Evolutionary conservation across 1,140 invertebrate species (phyloP).

Genomic region (Agraylea sexmaculata): DNA sequence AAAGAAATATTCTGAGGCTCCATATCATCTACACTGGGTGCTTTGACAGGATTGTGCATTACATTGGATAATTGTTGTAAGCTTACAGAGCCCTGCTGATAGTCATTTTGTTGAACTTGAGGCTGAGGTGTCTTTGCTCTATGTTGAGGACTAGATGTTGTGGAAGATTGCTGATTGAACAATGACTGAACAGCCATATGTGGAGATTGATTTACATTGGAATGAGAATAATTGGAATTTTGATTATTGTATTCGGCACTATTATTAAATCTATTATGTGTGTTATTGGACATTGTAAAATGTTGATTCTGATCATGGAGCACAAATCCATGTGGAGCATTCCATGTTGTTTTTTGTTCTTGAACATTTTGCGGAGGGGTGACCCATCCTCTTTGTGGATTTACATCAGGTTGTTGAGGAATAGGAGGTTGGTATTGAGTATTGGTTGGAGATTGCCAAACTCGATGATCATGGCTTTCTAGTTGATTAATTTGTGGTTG

Average conservation of each 20-base stretch:
- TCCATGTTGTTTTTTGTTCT: constrained; percentile 23
- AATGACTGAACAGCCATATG: constrained; percentile 20
- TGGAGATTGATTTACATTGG: constrained; percentile 22
- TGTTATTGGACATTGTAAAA: constrained; percentile 29
- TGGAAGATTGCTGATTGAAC: constrained; percentile 22
- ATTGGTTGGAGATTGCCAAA: constrained; percentile 30
- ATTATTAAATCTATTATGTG: constrained; percentile 33
- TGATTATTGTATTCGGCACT: constrained; percentile 27
- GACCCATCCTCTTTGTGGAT: constrained; percentile 28
- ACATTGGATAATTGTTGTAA: constrained; percentile 30
- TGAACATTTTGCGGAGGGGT: constrained; percentile 20
- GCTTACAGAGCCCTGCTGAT: constrained; percentile 27
- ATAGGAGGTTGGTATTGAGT: constrained; percentile 15
- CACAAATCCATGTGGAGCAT: constrained; percentile 31
- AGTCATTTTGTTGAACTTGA: constrained; percentile 28
- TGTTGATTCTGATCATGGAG: constrained; percentile 27
- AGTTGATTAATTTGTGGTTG: constrained; percentile 43
- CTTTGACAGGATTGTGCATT: constrained; percentile 47
- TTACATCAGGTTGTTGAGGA: constrained; percentile 16
- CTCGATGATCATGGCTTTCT: constrained; percentile 31
- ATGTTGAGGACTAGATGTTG: constrained; percentile 26
- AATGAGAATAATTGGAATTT: constrained; percentile 29
- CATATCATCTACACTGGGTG: constrained; percentile 66
- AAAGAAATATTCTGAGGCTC: constrained; percentile 87
- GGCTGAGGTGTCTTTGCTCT: constrained; percentile 30